Base-by-base conservation (phyloP, 2,888 invertebrate species). In the Macaria liturata region DNA sequence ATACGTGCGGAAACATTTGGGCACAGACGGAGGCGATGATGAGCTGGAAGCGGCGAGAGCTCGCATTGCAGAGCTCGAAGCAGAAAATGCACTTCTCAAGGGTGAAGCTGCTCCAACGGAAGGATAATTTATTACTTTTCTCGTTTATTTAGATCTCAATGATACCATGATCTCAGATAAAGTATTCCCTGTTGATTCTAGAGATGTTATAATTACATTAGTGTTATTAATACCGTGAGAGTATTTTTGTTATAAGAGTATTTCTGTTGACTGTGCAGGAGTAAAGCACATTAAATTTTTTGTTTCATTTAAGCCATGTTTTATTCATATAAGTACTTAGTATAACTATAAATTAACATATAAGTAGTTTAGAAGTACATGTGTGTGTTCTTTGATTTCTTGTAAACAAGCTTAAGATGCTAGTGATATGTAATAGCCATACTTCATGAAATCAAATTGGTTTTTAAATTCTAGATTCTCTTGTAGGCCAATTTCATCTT, bases 11-110 rank as follows among this genome's bases (percentile, higher is more conserved):
- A 91, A 92, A 70, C 91, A 92, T 70, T 75, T 92, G 40, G 86
- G 88, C 42, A 81, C 86, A 62, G 75, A 94, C 73, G 83, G 85
- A 67, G 76, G 92, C 70, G 79, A 84, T 66, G 84, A 94, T 77
- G 92, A 95, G 72, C 70, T 95, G 39, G 94, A 94, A 46, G 93
- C 93, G 45, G 93, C 94, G 3, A 91, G 92, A 69, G 88, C 91
- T 32, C 92, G 93, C 57, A 93, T 95, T 61, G 88, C 92, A 6
- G 93, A 94, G 71, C 75, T 96, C 4, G 94, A 95, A 80, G 93
- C 93, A 32, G 94, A 95, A 81, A 92, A 93, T 66, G 83, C 86
- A 0, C 70, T 90, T 7, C 82, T 92, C 8, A 91, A 92, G 78
- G 91, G 91, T n/a, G 91, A 91, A 65, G 61, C 85, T 30, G 88